A percentile compares a stretch with the other conserved stretches of the same genome.
Evolutionary conservation across 2,113 vertebrate genomes (phyloP).

Genomic region (Hemibagrus wyckioides): DNA sequence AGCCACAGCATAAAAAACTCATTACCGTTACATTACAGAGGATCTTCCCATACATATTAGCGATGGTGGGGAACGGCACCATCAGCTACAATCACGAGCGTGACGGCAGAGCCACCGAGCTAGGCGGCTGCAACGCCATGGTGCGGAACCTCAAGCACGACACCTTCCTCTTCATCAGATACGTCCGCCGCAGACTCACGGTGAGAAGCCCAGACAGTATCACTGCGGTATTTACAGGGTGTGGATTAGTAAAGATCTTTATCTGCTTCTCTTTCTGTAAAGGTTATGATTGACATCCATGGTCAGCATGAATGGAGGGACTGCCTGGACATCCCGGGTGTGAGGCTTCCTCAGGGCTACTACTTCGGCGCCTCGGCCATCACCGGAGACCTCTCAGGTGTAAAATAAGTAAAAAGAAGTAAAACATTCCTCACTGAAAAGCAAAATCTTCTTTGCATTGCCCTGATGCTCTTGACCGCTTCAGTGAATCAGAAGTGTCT

Average conservation of each 20-base stretch:
- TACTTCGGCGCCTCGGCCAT: constrained; percentile 89
- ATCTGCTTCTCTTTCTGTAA: constrained; percentile 3
- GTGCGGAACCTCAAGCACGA: constrained; percentile 94
- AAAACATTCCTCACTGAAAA: neutral
- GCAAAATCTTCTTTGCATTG: too few species aligned
- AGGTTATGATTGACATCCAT: constrained; percentile 93
- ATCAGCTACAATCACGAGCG: constrained; percentile 90
- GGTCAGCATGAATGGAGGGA: constrained; percentile 95
- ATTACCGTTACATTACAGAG: constrained; percentile 69
- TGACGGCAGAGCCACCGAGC: constrained; percentile 87
- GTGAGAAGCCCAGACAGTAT: too few species aligned
- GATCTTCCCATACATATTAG: constrained; percentile 89
- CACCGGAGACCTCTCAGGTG: constrained; percentile 95
- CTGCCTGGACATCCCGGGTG: constrained; percentile 90
- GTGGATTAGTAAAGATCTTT: neutral
- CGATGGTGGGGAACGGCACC: constrained; percentile 94
- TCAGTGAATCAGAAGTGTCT: too few species aligned
- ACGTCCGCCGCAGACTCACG: constrained; percentile 89
- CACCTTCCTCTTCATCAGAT: constrained; percentile 94
- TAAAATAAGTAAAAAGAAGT: constrained; percentile 54
- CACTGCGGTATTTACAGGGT: neutral
- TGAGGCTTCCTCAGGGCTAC: constrained; percentile 84
- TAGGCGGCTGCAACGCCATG: constrained; percentile 92
- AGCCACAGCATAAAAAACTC: neutral
- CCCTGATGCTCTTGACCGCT: too few species aligned